Evolutionary conservation across 2,113 vertebrate genomes (phyloP).

Genomic region (Rhea americana): DNA sequence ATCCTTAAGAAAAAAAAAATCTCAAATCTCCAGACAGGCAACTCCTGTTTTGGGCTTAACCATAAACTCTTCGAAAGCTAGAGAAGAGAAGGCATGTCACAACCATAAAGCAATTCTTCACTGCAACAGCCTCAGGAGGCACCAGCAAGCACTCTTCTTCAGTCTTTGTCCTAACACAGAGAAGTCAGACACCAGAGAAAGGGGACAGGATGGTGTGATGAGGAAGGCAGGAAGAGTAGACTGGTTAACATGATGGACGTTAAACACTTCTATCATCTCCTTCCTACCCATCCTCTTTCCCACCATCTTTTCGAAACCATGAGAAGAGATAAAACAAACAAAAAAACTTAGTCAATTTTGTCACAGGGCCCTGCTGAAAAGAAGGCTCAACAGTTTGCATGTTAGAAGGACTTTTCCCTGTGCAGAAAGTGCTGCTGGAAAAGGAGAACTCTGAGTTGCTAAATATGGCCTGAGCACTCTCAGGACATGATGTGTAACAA

Average conservation of each 20-base stretch:
- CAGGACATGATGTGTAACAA: slow-evolving; percentile 52
- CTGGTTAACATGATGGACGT: neutral
- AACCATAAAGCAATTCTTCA: neutral
- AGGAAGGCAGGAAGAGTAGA: neutral
- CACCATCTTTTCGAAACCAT: neutral
- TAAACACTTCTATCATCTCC: neutral
- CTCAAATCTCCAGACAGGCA: slow-evolving; percentile 40
- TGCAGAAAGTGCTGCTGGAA: slow-evolving; percentile 74
- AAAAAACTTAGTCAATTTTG: slow-evolving; percentile 42
- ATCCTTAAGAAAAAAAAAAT: neutral
- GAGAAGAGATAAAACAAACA: neutral
- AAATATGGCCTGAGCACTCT: slow-evolving; percentile 57
- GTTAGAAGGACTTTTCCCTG: slow-evolving; percentile 38
- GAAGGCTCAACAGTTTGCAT: slow-evolving; percentile 56
- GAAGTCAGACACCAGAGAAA: neutral
- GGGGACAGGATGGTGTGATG: neutral
- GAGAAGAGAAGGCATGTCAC: slow-evolving; percentile 2
- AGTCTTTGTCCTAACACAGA: slow-evolving; percentile 1
- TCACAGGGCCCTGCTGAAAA: slow-evolving; percentile 64
- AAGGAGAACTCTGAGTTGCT: slow-evolving; percentile 60
- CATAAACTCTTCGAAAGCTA: slow-evolving; percentile 38
- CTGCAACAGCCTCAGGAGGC: neutral
- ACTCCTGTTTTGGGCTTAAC: slow-evolving; percentile 6
- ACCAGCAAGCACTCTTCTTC: neutral
- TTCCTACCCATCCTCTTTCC: slow-evolving; percentile 9